Percentiles rank a stretch among this genome's conserved stretches.
Evolutionary conservation across 1,140 invertebrate species (phyloP).

Genomic region (Lineus longissimus): DNA sequence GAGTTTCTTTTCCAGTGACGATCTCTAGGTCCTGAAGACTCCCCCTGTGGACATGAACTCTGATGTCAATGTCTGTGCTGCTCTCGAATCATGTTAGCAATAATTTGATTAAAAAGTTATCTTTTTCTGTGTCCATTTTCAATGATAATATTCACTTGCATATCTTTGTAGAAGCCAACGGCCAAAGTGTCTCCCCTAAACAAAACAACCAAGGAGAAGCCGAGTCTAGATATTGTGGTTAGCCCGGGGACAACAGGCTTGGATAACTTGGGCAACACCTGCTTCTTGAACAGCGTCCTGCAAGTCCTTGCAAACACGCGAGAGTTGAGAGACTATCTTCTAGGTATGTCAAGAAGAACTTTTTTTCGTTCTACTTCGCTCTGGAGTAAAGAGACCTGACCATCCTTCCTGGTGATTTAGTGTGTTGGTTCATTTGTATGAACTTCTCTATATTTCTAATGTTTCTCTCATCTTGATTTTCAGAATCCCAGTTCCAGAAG

Average conservation of each 20-base stretch:
- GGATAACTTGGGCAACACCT: conserved; percentile 54
- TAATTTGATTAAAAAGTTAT: background rate
- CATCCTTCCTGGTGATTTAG: background rate
- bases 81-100: background rate
- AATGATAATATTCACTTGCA: background rate
- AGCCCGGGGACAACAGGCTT: conserved; percentile 45
- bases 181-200: conserved; percentile 49
- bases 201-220: conserved; percentile 21
- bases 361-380: background rate
- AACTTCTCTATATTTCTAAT: too few relatives aligned
- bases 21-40: background rate
- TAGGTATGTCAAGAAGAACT: too few relatives aligned
- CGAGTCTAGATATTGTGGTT: conserved; percentile 5
- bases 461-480: too few relatives aligned
- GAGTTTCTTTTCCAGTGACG: too few relatives aligned
- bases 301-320: conserved; percentile 55
- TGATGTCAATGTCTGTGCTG: background rate
- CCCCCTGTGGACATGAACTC: background rate
- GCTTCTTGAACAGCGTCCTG: conserved; percentile 55
- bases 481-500: conserved; percentile 35
- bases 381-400: background rate
- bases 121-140: background rate
- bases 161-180: conserved; percentile 43
- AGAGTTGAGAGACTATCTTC: conserved; percentile 53
- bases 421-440: too few relatives aligned